A percentile compares a stretch with the other conserved stretches of the same genome.
Evolutionary conservation across 2,888 invertebrate species (phyloP).

Genomic region (Chrysolina oricalcia): DNA sequence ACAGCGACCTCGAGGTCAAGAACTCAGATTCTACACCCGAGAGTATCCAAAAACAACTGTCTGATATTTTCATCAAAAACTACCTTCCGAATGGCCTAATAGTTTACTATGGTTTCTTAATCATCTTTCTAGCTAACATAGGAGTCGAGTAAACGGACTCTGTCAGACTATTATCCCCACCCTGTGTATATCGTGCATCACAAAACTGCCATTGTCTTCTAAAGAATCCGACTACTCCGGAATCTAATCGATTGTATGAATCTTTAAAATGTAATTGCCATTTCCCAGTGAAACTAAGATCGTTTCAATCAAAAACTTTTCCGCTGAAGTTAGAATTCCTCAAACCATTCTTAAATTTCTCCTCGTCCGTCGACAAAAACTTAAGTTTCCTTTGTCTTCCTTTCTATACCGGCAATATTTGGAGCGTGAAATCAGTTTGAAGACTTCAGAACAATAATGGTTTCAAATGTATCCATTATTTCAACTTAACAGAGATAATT

Average conservation of each 20-base stretch:
- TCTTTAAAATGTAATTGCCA: neutral
- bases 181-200: too few relatives aligned
- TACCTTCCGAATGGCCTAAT: too few relatives aligned
- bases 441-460: neutral
- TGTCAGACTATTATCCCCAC: too few relatives aligned
- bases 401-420: neutral
- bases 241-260: neutral
- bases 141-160: too few relatives aligned
- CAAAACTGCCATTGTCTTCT: too few relatives aligned
- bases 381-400: neutral
- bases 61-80: too few relatives aligned
- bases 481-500: neutral
- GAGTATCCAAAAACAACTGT: too few relatives aligned
- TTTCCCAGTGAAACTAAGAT: neutral
- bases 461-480: conserved; percentile 2
- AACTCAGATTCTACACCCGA: too few relatives aligned
- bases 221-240: too few relatives aligned
- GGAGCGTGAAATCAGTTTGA: neutral
- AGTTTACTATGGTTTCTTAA: too few relatives aligned
- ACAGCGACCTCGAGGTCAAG: too few relatives aligned
- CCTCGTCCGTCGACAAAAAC: neutral
- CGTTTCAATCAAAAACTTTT: neutral
- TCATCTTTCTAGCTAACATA: too few relatives aligned
- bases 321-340: neutral
- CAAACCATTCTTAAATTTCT: neutral